Base-by-base conservation (phyloP, 2,113 vertebrate species). In the Hippocampus zosterae region DNA sequence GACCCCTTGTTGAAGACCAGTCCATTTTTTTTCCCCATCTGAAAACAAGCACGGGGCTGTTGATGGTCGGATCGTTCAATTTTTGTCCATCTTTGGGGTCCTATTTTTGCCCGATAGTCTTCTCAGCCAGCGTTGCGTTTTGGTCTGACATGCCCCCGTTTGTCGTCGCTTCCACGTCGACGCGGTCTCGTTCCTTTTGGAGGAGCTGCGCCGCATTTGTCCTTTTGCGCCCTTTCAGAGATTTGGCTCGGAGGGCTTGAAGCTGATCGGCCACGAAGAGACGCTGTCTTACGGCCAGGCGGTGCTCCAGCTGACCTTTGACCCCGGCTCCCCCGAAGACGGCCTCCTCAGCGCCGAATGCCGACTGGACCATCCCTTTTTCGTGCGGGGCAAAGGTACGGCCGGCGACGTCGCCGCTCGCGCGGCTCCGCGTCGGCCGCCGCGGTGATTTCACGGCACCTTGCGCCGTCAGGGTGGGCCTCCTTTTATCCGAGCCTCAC, bases 401-500 rank as follows among this genome's bases (percentile, higher is more conserved):
- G 23, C 33, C 33, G 33, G 5, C 33, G 33, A 0, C 33, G 33
- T 6, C 33, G 33, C 29, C 29, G 29, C 29, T 29, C 27, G 29
- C 29, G 5, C 5, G 5, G 33, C 33, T 37, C 33, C 0, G 33
- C 33, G 0, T 33, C 29, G 5, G 3, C 3, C 29, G 33, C 1
- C 33, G 5, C 5, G 0, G 33, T 37, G 33, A 37, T 37, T 37
- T 37, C 5, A 6, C 33, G 33, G 33, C 33, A 37, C 33, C 0
- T 37, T 77, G 40, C n/a, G 62, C 75, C 63, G 57, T 46, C 85
- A 99, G 97, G 97, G 75, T 99, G 97, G 97, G 95, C 95, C 68
- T 99, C 97, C 69, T 99, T 99, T 90, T 97, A 98, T 89, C 97
- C 97, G 66, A 98, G 97, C 91, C 93, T 99, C 85, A 99, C 97